These are phyloP conservation scores for Odontamblyopus lacepedii DNA, from an alignment of 2,797 vertebrate genomes.

Conservation along the genomic window DNA sequence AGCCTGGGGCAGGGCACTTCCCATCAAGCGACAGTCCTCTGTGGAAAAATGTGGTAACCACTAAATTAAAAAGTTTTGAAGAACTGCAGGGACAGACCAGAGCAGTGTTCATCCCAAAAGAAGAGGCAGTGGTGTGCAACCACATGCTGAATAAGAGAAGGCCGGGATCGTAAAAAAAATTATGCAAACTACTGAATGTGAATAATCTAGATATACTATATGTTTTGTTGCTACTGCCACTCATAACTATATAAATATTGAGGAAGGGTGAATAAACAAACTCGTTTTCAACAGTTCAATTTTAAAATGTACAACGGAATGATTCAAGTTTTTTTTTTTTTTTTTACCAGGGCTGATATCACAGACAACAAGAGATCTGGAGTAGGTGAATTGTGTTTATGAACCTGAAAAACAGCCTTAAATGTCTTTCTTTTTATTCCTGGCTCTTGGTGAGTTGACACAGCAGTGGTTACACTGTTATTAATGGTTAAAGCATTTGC, in stretches of 20 bases:
- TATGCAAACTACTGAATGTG: not conserved
- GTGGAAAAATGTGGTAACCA: conserved; percentile 72
- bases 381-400: not conserved
- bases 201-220: not conserved
- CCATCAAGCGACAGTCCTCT: conserved; percentile 70
- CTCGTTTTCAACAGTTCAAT: not conserved
- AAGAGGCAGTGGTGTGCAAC: conserved; percentile 8
- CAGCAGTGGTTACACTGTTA: conserved; percentile 61
- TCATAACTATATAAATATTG: conserved; percentile 11
- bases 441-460: conserved; percentile 55
- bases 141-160: not conserved
- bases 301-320: not conserved
- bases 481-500: conserved; percentile 76
- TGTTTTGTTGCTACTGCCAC: not conserved
- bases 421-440: conserved; percentile 31
- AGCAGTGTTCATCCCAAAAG: conserved; percentile 38
- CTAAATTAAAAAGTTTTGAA: conserved; percentile 67
- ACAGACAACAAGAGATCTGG: conserved; percentile 1
- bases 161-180: not conserved
- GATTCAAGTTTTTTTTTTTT: not conserved
- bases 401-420: conserved; percentile 22
- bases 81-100: conserved; percentile 50
- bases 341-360: not conserved
- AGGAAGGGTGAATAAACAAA: not conserved
- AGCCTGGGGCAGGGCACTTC: conserved; percentile 61